Evolutionary conservation across 1,140 invertebrate species (phyloP).

Genomic region (Sipha flava): DNA sequence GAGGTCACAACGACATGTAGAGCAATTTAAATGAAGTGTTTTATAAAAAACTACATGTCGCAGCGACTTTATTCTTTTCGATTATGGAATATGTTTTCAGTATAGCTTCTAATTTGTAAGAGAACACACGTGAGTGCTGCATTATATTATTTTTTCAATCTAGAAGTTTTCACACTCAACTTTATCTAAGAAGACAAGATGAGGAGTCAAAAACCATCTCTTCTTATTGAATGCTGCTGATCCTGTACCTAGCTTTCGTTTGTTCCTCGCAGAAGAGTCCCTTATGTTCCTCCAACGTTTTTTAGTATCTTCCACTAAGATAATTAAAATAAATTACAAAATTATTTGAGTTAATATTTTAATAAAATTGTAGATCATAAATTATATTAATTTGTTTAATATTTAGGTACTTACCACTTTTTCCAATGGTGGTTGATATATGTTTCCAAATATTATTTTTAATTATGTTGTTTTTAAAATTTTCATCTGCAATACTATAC

Average conservation of each 20-base stretch:
- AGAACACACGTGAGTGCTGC: too few relatives aligned
- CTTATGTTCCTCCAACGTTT: not conserved
- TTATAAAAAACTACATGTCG: too few relatives aligned
- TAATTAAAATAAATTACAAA: not conserved
- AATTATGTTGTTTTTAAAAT: not conserved
- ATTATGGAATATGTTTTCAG: too few relatives aligned
- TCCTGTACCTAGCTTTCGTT: not conserved
- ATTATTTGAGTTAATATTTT: too few relatives aligned
- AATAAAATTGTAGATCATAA: not conserved
- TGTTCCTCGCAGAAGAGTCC: not conserved
- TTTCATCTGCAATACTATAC: not conserved
- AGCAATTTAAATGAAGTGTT: too few relatives aligned
- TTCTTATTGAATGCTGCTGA: not conserved
- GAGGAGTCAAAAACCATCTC: not conserved
- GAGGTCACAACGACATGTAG: too few relatives aligned
- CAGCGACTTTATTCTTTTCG: too few relatives aligned
- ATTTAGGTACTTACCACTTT: not conserved
- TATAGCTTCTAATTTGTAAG: too few relatives aligned
- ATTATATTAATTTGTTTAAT: not conserved
- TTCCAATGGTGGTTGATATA: not conserved
- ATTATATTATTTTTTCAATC: too few relatives aligned
- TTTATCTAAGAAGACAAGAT: not conserved
- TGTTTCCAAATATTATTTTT: not conserved
- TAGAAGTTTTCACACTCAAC: not conserved
- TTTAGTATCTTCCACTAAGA: not conserved